Conservation (phyloP, 2,113 vertebrate genomes). For the Grus americana region DNA sequence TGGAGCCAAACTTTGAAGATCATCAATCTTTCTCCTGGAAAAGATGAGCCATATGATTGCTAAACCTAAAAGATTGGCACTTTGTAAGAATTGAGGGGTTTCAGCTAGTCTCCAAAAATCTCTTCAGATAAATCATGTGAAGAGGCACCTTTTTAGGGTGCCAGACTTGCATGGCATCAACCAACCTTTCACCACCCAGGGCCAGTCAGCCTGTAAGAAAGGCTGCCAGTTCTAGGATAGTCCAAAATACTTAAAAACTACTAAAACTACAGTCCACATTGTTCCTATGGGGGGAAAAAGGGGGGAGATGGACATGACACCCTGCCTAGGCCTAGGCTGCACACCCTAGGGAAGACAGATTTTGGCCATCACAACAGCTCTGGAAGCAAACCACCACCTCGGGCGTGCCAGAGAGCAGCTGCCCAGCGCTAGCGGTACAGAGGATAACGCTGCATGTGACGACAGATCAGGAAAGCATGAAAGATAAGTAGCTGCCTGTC, state of each 20-base stretch:
- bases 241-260: not conserved
- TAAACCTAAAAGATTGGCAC: not conserved
- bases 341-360: not conserved
- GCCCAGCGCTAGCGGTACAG: not conserved
- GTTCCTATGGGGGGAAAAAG: not conserved
- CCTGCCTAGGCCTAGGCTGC: not conserved
- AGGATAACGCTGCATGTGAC: not conserved
- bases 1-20: not conserved
- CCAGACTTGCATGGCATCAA: not conserved
- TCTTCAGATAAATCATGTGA: not conserved
- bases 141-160: not conserved
- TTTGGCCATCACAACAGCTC: not conserved
- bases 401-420: conserved; percentile 4
- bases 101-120: not conserved
- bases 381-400: not conserved
- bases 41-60: not conserved
- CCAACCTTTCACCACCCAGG: not conserved
- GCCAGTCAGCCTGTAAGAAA: not conserved
- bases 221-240: not conserved
- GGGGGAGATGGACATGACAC: not conserved
- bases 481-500: not conserved
- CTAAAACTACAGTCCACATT: not conserved
- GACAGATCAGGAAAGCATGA: not conserved
- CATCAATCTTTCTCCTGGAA: not conserved
- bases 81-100: not conserved